A percentile compares a stretch with the other conserved stretches of the same genome.
Conservation (phyloP, 2,888 invertebrate species). For the Crepidodera aurea region DNA sequence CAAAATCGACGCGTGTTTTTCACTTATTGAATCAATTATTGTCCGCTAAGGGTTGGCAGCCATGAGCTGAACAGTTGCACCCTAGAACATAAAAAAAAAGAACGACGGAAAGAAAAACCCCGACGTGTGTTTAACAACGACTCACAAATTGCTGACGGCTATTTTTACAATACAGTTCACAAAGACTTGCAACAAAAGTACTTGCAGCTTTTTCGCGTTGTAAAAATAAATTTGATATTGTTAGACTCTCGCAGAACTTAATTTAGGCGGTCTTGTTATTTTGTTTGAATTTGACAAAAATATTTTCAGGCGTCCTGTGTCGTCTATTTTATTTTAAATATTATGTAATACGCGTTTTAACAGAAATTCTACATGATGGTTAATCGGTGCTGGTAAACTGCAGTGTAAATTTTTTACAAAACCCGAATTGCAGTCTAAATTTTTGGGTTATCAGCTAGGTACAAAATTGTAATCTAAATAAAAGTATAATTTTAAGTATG, state of each 20-base stretch:
- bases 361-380: too few relatives aligned
- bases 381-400: too few relatives aligned
- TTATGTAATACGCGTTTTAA: too few relatives aligned
- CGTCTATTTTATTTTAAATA: too few relatives aligned
- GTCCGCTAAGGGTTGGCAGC: constrained; percentile 61
- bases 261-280: not conserved
- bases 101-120: constrained; percentile 48
- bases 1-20: constrained; percentile 58
- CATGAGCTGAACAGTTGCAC: constrained; percentile 51
- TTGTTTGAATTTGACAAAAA: not conserved
- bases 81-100: constrained; percentile 41
- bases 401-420: too few relatives aligned
- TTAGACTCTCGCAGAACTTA: constrained; percentile 10
- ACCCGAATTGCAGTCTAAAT: too few relatives aligned
- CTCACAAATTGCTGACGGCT: constrained; percentile 52
- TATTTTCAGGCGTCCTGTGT: too few relatives aligned
- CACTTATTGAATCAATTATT: constrained; percentile 62
- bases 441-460: too few relatives aligned
- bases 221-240: constrained; percentile 16
- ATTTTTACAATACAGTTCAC: constrained; percentile 45
- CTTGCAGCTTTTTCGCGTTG: constrained; percentile 12
- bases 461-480: too few relatives aligned
- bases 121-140: constrained; percentile 51
- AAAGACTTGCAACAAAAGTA: constrained; percentile 31
- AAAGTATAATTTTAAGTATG: too few relatives aligned